Percentiles rank a stretch among this genome's conserved stretches.
Evolutionary conservation across 2,888 invertebrate species (phyloP).

Genomic region (Theodoxus fluviatilis): DNA sequence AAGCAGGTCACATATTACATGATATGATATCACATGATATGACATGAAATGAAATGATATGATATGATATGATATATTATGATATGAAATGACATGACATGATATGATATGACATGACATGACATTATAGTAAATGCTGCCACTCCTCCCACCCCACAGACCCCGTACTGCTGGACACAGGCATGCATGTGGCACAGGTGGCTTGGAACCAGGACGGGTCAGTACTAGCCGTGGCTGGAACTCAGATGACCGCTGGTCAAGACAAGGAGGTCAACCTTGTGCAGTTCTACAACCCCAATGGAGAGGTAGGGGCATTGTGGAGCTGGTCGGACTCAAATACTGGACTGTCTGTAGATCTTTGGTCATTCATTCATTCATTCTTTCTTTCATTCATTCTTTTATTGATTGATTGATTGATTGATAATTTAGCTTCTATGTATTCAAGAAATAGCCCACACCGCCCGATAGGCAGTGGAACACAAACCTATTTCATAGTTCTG

Average conservation of each 20-base stretch:
- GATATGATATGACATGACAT: no score
- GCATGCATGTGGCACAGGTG: conserved; percentile 81
- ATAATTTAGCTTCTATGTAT: no score
- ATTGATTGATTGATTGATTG: no score
- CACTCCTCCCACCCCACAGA: conserved; percentile 70
- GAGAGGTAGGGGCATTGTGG: conserved; percentile 78
- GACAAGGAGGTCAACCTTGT: conserved; percentile 76
- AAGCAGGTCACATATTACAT: no score
- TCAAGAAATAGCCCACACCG: background rate
- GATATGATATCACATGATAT: no score
- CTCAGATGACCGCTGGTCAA: conserved; percentile 69
- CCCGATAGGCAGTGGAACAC: no score
- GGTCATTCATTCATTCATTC: background rate
- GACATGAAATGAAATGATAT: no score
- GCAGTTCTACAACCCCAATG: conserved; percentile 88
- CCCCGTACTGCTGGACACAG: conserved; percentile 83
- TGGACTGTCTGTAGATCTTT: no score
- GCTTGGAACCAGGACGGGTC: conserved; percentile 94
- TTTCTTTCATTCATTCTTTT: background rate
- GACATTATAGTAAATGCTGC: no score
- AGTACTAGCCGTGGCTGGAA: conserved; percentile 85
- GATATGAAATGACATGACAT: no score
- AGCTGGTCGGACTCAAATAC: background rate
- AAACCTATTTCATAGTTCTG: no score
- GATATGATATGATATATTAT: no score